A percentile compares a stretch with the other conserved stretches of the same genome.
Evolutionary conservation across 2,888 invertebrate species (phyloP).

Genomic region (Fragum sueziense): DNA sequence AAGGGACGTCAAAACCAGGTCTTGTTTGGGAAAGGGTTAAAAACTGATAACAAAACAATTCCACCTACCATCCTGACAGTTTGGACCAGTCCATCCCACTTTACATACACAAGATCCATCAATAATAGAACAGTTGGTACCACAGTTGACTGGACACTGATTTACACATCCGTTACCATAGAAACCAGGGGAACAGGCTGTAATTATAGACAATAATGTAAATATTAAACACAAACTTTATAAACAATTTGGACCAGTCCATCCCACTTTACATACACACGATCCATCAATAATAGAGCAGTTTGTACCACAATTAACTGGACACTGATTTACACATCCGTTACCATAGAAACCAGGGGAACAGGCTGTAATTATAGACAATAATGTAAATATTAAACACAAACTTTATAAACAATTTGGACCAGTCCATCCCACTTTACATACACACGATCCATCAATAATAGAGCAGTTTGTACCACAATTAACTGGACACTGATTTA

Average conservation of each 20-base stretch:
- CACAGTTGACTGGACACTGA: constrained; percentile 45
- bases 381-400: not conserved
- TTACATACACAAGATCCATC: constrained; percentile 52
- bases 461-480: constrained; percentile 40
- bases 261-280: constrained; percentile 50
- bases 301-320: constrained; percentile 45
- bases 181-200: constrained; percentile 38
- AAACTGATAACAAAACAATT: no score
- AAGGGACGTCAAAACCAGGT: no score
- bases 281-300: constrained; percentile 43
- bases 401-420: constrained; percentile 31
- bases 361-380: constrained; percentile 32
- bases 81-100: constrained; percentile 46
- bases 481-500: constrained; percentile 41
- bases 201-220: no score
- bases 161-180: constrained; percentile 38
- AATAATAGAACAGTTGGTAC: constrained; percentile 26
- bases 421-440: constrained; percentile 53
- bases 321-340: constrained; percentile 35
- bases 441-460: constrained; percentile 48
- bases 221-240: no score
- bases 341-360: constrained; percentile 36
- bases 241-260: constrained; percentile 47
- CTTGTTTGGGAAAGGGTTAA: no score
- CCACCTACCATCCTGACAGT: constrained; percentile 40